Base-by-base conservation (phyloP, 1,140 invertebrate species). In the Musca domestica region DNA sequence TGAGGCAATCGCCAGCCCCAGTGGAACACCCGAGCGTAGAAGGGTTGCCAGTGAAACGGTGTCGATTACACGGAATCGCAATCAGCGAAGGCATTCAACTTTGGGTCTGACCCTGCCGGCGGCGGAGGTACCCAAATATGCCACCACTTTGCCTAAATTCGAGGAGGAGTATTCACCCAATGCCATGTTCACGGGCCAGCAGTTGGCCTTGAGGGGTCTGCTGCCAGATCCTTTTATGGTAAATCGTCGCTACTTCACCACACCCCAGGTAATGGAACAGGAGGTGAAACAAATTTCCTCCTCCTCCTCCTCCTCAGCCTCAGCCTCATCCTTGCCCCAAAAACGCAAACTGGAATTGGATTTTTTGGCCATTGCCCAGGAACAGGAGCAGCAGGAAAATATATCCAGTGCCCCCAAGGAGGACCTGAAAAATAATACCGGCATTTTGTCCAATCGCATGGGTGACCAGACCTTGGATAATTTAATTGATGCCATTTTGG, bases 401-500 rank as follows among this genome's bases (percentile, higher is more conserved):
- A 27, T 12, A 2, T 30, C 27, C 46, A 25, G 25, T 27, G 23
- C 19, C 4, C 30, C 4, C 12, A 58, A 58, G 2, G 19, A 34
- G 34, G 34, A 61, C 12, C n/a, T 34, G 3, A 15, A 34, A 34
- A 67, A 69, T 64, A 0, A 74, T 71, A 9, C 73, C 71, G 0
- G 56, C 15, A 19, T 49, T 25, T n/a, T 41, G 5, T 81, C 78
- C 10, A 69, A 71, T 0, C 70, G 74, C 0, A 74, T 81, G 77
- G 76, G 76, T 2, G 78, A 81, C 17, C 77, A 76, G 58, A 78
- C 78, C 4, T 66, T 81, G 73, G 79, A 81, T 48, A 73, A 74
- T 49, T 71, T 81, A 5, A 81, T 81, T 54, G 79, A 81, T 46
- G 79, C 79, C 54, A 81, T 81, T 27, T 67, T 81, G 15, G 79